A percentile compares a stretch with the other conserved stretches of the same genome.
These are phyloP conservation scores for Drosophila acutilabella DNA, from an alignment of 2,888 invertebrate genomes.

Conservation along the genomic window DNA sequence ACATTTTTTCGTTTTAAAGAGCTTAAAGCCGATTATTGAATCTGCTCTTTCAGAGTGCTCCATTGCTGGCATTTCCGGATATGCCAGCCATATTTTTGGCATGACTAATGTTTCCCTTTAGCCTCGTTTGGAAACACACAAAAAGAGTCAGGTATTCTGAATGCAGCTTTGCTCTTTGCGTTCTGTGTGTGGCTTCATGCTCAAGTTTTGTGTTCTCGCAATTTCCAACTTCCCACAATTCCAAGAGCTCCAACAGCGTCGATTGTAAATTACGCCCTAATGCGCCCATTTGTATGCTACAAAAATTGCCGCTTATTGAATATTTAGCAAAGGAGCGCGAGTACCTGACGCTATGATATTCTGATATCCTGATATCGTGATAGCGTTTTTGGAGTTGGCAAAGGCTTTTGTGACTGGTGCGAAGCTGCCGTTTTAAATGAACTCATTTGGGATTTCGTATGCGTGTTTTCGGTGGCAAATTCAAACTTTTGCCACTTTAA, in stretches of 20 bases:
- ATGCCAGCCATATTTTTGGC: constrained; percentile 39
- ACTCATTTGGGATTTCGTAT: constrained; percentile 77
- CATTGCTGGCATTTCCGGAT: constrained; percentile 25
- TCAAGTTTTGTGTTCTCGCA: constrained; percentile 51
- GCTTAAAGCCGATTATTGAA: constrained; percentile 49
- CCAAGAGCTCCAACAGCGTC: constrained; percentile 33
- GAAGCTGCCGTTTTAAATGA: constrained; percentile 58
- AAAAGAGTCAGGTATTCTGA: constrained; percentile 35
- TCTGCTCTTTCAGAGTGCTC: not conserved
- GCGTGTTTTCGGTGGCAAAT: constrained; percentile 56
- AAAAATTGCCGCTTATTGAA: constrained; percentile 81
- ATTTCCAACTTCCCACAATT: constrained; percentile 36
- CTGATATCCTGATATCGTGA: constrained; percentile 40
- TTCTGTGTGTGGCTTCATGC: constrained; percentile 29
- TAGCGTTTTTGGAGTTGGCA: constrained; percentile 1
- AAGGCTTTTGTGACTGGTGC: not conserved
- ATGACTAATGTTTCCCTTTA: constrained; percentile 81
- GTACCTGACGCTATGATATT: constrained; percentile 37
- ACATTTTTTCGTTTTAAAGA: constrained; percentile 35
- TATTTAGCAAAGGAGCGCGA: constrained; percentile 68
- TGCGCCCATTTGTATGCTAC: constrained; percentile 81
- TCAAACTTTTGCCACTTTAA: constrained; percentile 69
- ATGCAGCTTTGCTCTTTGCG: constrained; percentile 46
- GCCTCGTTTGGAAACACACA: constrained; percentile 73
- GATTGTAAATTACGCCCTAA: constrained; percentile 80